Evolutionary conservation across 2,888 invertebrate species (phyloP).

Genomic region (Pheosia tremula): DNA sequence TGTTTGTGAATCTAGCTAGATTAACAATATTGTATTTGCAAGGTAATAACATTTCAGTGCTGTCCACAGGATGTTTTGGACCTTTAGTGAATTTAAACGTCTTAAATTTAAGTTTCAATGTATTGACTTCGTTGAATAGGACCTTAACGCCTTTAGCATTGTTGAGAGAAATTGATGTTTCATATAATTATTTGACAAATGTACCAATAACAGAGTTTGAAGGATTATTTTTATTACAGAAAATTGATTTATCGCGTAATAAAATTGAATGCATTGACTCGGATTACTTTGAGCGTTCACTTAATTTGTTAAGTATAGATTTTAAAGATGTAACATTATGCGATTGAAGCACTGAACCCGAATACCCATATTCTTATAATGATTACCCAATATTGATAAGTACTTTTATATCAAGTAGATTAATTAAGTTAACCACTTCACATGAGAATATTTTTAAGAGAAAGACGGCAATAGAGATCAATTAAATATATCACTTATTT

Average conservation of each 20-base stretch:
- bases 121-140: conserved; percentile 13
- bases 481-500: too few relatives aligned
- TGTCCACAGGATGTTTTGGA: conserved; percentile 3
- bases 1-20: conserved; percentile 17
- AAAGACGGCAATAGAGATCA: too few relatives aligned
- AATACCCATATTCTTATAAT: too few relatives aligned
- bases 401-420: too few relatives aligned
- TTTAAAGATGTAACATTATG: neutral
- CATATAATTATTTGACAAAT: conserved; percentile 16
- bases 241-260: conserved; percentile 22
- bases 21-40: conserved; percentile 28
- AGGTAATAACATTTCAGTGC: conserved; percentile 22
- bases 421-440: too few relatives aligned
- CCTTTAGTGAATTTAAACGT: conserved; percentile 21
- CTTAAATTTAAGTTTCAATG: conserved; percentile 25
- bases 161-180: conserved; percentile 25
- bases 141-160: conserved; percentile 12
- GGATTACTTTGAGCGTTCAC: neutral
- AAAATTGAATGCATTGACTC: conserved; percentile 7
- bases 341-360: too few relatives aligned
- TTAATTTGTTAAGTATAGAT: neutral
- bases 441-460: too few relatives aligned
- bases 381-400: too few relatives aligned
- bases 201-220: conserved; percentile 2
- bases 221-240: neutral